phyloP scores from a whole-genome alignment of 2,797 vertebrate species.

The Odontamblyopus rebecca region DNA sequence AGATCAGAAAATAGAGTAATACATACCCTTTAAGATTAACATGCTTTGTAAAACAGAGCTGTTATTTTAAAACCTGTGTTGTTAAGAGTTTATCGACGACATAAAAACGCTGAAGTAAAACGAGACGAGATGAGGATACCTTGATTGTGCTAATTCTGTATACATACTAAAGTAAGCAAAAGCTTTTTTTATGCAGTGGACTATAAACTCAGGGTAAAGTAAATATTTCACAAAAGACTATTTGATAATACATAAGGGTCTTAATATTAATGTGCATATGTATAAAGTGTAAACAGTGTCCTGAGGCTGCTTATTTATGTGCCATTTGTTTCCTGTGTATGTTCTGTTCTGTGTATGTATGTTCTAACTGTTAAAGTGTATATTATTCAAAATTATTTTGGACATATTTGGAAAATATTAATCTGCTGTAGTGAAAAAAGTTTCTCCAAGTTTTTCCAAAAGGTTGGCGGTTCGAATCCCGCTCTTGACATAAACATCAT shows the following conservation, averaged over 20 bases:
- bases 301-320: not conserved
- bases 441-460: not conserved
- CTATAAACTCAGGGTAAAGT: not conserved
- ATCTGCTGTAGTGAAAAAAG: not conserved
- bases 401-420: not conserved
- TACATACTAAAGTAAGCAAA: not conserved
- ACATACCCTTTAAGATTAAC: not conserved
- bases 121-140: not conserved
- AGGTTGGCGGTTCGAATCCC: not conserved
- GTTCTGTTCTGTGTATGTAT: not conserved
- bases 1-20: too few relatives aligned
- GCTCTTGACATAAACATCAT: too few relatives aligned
- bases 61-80: not conserved
- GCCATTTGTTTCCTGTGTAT: not conserved
- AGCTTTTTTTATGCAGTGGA: not conserved
- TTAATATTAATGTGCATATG: slow-evolving; percentile 5
- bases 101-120: not conserved
- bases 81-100: not conserved
- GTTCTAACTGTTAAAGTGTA: not conserved
- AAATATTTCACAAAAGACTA: not conserved
- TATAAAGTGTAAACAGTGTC: not conserved
- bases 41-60: not conserved
- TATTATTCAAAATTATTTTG: too few relatives aligned
- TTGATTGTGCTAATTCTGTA: not conserved
- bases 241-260: not conserved